Conservation (phyloP, 1,140 invertebrate species). For the Leptopilina clavipes region DNA sequence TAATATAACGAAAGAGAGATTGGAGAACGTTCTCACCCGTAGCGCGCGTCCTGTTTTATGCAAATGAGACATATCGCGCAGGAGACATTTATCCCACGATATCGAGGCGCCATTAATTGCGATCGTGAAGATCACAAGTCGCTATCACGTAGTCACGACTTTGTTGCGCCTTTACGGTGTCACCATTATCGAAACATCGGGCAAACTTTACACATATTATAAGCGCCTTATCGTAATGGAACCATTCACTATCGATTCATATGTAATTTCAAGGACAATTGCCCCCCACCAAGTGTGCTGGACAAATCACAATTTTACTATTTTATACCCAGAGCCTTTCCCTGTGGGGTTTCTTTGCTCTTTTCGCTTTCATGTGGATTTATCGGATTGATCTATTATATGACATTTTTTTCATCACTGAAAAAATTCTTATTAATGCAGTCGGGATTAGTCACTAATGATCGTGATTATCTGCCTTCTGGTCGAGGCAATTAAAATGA, state of each 20-base stretch:
- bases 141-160: constrained; percentile 56
- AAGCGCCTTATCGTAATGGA: constrained; percentile 40
- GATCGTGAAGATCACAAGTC: constrained; percentile 56
- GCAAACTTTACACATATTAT: constrained; percentile 40
- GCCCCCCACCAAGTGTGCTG: constrained; percentile 43
- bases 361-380: constrained; percentile 46
- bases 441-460: constrained; percentile 39
- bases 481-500: constrained; percentile 17
- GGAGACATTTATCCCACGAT: constrained; percentile 67
- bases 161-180: constrained; percentile 47
- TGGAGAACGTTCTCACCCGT: constrained; percentile 56
- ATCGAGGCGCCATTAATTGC: constrained; percentile 63
- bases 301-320: constrained; percentile 53
- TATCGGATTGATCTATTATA: constrained; percentile 38
- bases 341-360: constrained; percentile 7
- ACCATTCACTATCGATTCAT: constrained; percentile 55
- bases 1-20: constrained; percentile 51
- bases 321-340: background rate
- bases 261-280: constrained; percentile 56
- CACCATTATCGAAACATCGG: constrained; percentile 50
- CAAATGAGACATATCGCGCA: constrained; percentile 53
- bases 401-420: constrained; percentile 15
- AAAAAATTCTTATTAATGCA: constrained; percentile 1
- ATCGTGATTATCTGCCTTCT: constrained; percentile 39
- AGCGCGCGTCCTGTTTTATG: constrained; percentile 57